Evolutionary conservation across 2,888 invertebrate species (phyloP).

Genomic region (Ophion costatus): DNA sequence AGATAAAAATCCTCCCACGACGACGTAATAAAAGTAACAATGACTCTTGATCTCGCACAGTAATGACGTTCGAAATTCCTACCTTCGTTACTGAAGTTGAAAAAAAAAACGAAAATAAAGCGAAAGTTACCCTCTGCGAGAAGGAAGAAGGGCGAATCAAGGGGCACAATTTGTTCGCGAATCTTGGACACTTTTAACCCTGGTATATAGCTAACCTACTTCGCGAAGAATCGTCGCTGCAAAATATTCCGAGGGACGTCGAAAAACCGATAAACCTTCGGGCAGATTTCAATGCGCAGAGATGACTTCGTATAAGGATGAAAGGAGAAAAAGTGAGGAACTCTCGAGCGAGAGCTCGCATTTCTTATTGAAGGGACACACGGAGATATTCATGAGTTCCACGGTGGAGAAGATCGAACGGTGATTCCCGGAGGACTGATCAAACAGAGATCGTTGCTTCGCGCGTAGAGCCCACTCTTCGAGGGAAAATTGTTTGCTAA

Average conservation of each 20-base stretch:
- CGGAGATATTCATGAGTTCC: constrained; percentile 26
- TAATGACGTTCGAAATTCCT: not conserved
- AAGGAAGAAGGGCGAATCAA: too few species aligned
- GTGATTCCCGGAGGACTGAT: not conserved
- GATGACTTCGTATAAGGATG: constrained; percentile 24
- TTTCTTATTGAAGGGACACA: constrained; percentile 20
- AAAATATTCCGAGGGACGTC: not conserved
- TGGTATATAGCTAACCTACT: not conserved
- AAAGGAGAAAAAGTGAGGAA: not conserved
- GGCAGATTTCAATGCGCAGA: constrained; percentile 5
- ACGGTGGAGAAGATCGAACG: constrained; percentile 5
- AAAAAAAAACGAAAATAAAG: not conserved
- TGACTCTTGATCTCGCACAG: constrained; percentile 1
- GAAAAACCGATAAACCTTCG: constrained; percentile 22
- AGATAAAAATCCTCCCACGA: constrained; percentile 50
- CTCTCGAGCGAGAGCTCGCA: not conserved
- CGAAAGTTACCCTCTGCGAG: too few species aligned
- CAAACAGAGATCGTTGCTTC: not conserved
- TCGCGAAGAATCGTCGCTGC: not conserved
- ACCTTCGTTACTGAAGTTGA: not conserved
- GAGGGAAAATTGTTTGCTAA: too few species aligned
- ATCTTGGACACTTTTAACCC: too few species aligned
- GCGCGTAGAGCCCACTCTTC: too few species aligned
- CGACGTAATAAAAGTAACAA: constrained; percentile 31
- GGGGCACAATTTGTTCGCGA: too few species aligned